Base-by-base conservation (phyloP, 2,113 vertebrate species). In the Ceyx cyanopectus region DNA sequence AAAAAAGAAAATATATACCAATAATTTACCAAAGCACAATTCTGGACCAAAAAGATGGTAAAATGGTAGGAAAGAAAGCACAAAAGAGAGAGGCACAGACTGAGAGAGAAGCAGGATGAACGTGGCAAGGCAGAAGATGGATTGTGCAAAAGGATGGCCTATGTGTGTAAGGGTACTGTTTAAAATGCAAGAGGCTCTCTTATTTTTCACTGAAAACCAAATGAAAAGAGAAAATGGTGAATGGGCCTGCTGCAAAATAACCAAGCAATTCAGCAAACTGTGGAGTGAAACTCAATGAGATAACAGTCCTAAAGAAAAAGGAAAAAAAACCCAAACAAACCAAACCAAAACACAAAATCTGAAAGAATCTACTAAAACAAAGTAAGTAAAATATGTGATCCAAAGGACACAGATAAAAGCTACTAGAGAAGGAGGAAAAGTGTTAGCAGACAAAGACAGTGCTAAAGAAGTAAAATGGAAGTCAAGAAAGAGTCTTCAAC, bases 401-500 rank as follows among this genome's bases (percentile, higher is more conserved):
- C 93, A 97, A 96, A 97, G 95, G 97, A 98, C 97, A 98, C 89
- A 98, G 96, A 97, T 94, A 96, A 97, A 97, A 97, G 95, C 93
- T 97, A 97, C 93, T 95, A 94, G 96, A 97, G 87, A 97, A 97
- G 96, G 87, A 95, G 92, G 93, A 86, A 97, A 96, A 97, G 98
- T 97, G 97, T 97, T 97, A 97, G 95, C 97, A 95, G 97, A 98
- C 97, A 97, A 97, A 97, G 96, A 97, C 98, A 98, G 97, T 96
- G 97, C 98, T 98, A 97, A 98, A 97, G 96, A 97, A 98, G 97
- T 97, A 96, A 97, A 97, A 98, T 97, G 97, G 96, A 96, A 97
- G 96, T 97, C 97, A 98, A 98, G 97, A 98, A 96, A 97, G 97
- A 98, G 95, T 98, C 97, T 98, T 97, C 97, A 98, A 98, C 97